Percentiles rank a stretch among this genome's conserved stretches.
These are phyloP conservation scores for Rhagonycha fulva DNA, from an alignment of 2,888 invertebrate species.

Conservation along the genomic window DNA sequence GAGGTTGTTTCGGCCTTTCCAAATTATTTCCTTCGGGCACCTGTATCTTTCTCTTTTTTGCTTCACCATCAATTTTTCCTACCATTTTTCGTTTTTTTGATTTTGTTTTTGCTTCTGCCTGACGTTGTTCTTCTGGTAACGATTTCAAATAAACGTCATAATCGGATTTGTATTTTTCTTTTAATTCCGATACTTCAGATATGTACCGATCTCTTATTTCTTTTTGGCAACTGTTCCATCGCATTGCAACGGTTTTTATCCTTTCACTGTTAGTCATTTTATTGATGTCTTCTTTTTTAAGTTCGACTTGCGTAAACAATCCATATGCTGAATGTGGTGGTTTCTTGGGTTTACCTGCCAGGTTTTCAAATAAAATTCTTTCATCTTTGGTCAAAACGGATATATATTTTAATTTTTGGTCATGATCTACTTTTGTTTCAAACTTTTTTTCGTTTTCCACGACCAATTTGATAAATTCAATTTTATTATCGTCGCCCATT, in stretches of 20 bases:
- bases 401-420: neutral
- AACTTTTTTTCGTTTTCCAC: neutral
- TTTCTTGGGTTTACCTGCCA: neutral
- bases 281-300: neutral
- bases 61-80: accelerated
- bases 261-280: neutral
- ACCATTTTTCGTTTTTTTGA: neutral
- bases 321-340: neutral
- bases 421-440: neutral
- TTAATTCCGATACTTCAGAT: neutral
- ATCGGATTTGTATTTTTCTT: neutral
- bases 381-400: neutral
- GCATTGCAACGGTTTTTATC: neutral
- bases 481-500: neutral
- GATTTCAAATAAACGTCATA: neutral
- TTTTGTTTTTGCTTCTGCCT: neutral
- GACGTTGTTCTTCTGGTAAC: neutral
- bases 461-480: neutral
- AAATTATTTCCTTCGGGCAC: neutral
- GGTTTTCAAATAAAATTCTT: neutral
- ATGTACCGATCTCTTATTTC: neutral
- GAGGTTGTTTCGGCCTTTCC: neutral
- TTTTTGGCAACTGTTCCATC: neutral
- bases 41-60: neutral
- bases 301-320: neutral